A percentile compares a stretch with the other conserved stretches of the same genome.
These are phyloP conservation scores for Scaptomyza polygonia DNA, from an alignment of 2,888 invertebrate species.

Conservation along the genomic window DNA sequence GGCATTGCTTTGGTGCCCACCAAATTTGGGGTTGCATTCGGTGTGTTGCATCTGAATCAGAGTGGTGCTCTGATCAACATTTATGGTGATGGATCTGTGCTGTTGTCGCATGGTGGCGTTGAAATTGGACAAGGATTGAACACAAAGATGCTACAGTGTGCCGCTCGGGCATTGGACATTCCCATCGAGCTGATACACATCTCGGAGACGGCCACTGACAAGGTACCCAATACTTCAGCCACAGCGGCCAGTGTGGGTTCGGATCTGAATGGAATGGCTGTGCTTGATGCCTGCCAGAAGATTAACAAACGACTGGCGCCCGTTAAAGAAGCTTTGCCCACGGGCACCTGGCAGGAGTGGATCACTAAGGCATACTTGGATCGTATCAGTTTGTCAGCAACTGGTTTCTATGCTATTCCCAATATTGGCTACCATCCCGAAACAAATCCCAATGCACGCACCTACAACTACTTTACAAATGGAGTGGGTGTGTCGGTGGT, in stretches of 20 bases:
- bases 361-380: slow-evolving; percentile 90
- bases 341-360: slow-evolving; percentile 94
- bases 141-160: slow-evolving; percentile 97
- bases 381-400: slow-evolving; percentile 91
- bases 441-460: slow-evolving; percentile 88
- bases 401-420: slow-evolving; percentile 92
- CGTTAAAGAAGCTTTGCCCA: slow-evolving; percentile 90
- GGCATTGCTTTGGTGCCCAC: slow-evolving; percentile 93
- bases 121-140: slow-evolving; percentile 99
- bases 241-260: slow-evolving; percentile 95
- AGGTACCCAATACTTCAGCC: slow-evolving; percentile 95
- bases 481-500: slow-evolving; percentile 95
- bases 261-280: slow-evolving; percentile 96
- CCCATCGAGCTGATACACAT: slow-evolving; percentile 91
- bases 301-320: slow-evolving; percentile 90
- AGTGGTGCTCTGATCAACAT: slow-evolving; percentile 94
- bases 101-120: slow-evolving; percentile 95
- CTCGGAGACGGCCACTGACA: slow-evolving; percentile 93
- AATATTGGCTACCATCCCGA: slow-evolving; percentile 89
- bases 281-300: slow-evolving; percentile 91
- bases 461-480: slow-evolving; percentile 93
- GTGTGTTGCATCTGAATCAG: slow-evolving; percentile 91
- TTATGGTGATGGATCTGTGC: slow-evolving; percentile 95
- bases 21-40: slow-evolving; percentile 93
- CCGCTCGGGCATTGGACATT: slow-evolving; percentile 89